phyloP scores from a whole-genome alignment of 1,140 invertebrate species.

The Apocrypta bakeri region DNA sequence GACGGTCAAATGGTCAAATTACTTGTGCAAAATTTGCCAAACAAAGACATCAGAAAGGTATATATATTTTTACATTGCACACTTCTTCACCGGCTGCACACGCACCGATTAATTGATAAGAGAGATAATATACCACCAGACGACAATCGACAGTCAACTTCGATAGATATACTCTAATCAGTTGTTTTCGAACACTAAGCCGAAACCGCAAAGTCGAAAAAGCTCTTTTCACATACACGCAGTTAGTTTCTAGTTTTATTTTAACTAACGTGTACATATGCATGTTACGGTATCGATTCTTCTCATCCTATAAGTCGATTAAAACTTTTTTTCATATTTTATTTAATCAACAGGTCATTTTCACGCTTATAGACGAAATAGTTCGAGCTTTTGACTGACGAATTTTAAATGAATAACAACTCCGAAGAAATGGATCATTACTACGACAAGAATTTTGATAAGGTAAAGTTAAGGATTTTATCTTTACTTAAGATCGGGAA shows the following conservation, averaged over 20 bases:
- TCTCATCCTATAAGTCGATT: not conserved
- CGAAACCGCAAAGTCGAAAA: slow-evolving; percentile 3
- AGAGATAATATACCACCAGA: not conserved
- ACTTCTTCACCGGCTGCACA: not conserved
- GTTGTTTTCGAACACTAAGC: too few species aligned
- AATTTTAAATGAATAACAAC: slow-evolving; percentile 9
- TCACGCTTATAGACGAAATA: not conserved
- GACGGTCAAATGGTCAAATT: slow-evolving; percentile 19
- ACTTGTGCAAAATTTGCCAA: slow-evolving; percentile 6
- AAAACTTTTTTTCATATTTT: not conserved
- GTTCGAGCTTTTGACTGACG: not conserved
- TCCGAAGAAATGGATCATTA: slow-evolving; percentile 32
- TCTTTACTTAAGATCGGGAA: not conserved
- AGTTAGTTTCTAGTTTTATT: slow-evolving; percentile 13
- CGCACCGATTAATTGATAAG: too few species aligned
- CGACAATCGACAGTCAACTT: not conserved
- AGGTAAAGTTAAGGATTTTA: slow-evolving; percentile 49
- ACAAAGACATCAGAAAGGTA: not conserved
- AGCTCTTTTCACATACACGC: not conserved
- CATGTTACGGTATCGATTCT: not conserved
- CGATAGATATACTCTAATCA: not conserved
- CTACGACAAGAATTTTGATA: slow-evolving; percentile 53
- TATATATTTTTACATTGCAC: slow-evolving; percentile 3
- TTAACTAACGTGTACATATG: too few species aligned
- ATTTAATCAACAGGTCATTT: slow-evolving; percentile 35